Evolutionary conservation across 2,888 invertebrate species (phyloP), one percentile per base, ranked within the genome.

Genomic region (Leptinotarsa tumamoca): DNA sequence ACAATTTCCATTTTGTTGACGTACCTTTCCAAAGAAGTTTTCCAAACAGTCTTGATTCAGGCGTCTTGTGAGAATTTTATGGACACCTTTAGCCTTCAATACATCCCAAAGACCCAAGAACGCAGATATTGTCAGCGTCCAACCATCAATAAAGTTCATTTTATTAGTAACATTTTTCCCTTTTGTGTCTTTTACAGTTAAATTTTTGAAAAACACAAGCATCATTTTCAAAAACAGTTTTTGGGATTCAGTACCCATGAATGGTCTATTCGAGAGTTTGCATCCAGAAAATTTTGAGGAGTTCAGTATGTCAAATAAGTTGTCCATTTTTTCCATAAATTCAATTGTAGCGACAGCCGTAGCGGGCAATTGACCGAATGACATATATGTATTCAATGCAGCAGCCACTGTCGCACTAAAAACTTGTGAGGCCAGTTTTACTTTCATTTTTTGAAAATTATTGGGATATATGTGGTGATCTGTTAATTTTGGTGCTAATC

Each of bases 11-110:
- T 43, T 49, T 58, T 70, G 49, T 58, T 27, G 54, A n/a, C 58
- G 54, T 56, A 70, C 49, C 49, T 56, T 70, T 15, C 70, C 27
- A 70, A 67, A 67, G 56, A 74, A 79, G 80, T 67, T 80, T 71
- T 75, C 75, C n/a, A 71, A 58, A 63, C 71, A 70, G 27, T 79
- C 81, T 72, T 77, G 83, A 75, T 82, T 82, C 51, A 76, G 23
- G 69, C 76, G 75, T 76, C 78, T 72, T 51, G 77, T 80, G 13
- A 63, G 79, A 67, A 80, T 23, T 75, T 63, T 78, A 56, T 21
- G 69, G 51, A 67, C 67, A 43, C 52, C 71, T 67, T 73, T 74
- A 23, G 21, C n/a, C 69, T 71, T 72, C 43, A 76, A 70, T 27
- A 70, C 52, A 50, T 72, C 69, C 76, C 75, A 80, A 54, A 78